Conservation (phyloP, 2,797 vertebrate genomes). For the Bradypodion ventrale region DNA sequence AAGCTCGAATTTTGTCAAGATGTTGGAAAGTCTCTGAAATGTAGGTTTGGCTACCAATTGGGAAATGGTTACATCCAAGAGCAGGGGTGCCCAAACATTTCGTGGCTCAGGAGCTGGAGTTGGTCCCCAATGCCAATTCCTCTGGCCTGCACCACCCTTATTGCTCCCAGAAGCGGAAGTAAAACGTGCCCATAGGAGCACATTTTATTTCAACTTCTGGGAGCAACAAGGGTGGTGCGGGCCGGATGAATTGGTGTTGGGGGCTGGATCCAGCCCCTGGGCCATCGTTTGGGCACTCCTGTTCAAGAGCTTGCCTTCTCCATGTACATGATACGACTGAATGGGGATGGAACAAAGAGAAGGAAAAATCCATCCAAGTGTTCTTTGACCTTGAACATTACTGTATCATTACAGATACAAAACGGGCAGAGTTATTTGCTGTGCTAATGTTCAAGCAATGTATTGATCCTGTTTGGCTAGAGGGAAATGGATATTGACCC, state of each 20-base stretch:
- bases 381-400: conserved; percentile 17
- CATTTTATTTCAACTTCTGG: too few species aligned
- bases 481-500: rapidly evolving
- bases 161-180: too few species aligned
- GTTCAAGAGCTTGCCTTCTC: background rate
- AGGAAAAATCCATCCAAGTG: conserved; percentile 1
- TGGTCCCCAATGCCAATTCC: too few species aligned
- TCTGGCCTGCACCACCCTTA: too few species aligned
- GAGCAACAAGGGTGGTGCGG: too few species aligned
- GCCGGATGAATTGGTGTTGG: too few species aligned
- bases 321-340: background rate
- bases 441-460: rapidly evolving
- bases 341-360: conserved; percentile 6
- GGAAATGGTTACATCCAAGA: rapidly evolving
- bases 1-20: background rate
- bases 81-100: too few species aligned
- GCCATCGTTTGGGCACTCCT: too few species aligned
- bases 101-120: too few species aligned
- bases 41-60: background rate
- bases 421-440: background rate
- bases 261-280: too few species aligned
- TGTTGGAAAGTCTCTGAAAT: conserved; percentile 11
- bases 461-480: background rate
- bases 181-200: too few species aligned
- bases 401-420: background rate